Evolutionary conservation across 2,113 vertebrate species (phyloP).

Genomic region (Monarcha castaneiventris): DNA sequence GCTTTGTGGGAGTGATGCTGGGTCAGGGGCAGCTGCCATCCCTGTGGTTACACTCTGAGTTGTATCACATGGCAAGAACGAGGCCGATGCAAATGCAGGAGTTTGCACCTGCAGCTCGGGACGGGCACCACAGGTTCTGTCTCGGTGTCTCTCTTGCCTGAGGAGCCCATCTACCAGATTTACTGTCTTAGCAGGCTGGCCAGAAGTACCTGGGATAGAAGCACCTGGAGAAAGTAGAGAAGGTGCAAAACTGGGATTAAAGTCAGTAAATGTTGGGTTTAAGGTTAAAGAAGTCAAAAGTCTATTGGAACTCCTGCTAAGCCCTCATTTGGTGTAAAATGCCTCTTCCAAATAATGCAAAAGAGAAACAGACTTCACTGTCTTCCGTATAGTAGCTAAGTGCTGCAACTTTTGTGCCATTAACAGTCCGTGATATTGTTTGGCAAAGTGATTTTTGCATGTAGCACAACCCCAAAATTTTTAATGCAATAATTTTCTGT

Average conservation of each 20-base stretch:
- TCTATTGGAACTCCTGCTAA: not conserved
- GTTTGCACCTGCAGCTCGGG: not conserved
- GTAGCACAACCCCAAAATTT: not conserved
- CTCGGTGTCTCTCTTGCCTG: not conserved
- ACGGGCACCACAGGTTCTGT: not conserved
- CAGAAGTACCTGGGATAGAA: not conserved
- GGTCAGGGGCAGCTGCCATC: not conserved
- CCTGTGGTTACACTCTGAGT: rapidly evolving
- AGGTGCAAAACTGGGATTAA: not conserved
- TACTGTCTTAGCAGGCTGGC: not conserved
- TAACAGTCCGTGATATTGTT: not conserved
- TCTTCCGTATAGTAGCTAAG: not conserved
- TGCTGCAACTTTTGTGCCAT: not conserved
- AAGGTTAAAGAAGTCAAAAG: not conserved
- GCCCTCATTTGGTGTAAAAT: not conserved
- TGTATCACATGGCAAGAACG: not conserved
- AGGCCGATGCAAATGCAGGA: rapidly evolving
- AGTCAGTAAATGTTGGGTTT: not conserved
- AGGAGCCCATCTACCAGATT: not conserved
- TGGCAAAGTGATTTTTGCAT: not conserved
- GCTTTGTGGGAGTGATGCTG: not conserved
- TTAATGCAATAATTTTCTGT: not conserved
- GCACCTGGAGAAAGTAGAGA: not conserved
- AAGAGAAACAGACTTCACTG: not conserved
- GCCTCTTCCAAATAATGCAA: not conserved